These are phyloP conservation scores for Gadus chalcogrammus DNA, from an alignment of 2,113 vertebrate species.

Conservation along the genomic window DNA sequence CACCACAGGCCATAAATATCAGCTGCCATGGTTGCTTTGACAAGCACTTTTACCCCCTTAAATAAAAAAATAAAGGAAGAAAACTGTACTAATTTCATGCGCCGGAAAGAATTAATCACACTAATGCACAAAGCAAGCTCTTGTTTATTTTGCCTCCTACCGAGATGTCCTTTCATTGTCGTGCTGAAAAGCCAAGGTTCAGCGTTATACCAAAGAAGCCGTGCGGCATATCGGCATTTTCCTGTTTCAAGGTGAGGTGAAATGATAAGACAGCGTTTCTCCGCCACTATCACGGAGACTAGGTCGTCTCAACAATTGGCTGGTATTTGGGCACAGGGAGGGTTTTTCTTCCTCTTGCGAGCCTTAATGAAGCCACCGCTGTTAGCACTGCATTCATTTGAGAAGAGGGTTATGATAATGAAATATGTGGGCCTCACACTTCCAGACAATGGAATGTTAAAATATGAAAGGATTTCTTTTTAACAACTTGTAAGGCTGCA, in stretches of 20 bases:
- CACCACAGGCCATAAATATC: not conserved
- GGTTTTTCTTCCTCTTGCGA: not conserved
- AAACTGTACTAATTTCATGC: constrained; percentile 25
- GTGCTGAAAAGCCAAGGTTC: no score
- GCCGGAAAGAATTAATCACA: constrained; percentile 17
- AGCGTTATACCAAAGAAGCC: constrained; percentile 2
- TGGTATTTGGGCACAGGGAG: not conserved
- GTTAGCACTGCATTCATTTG: no score
- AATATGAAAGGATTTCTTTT: no score
- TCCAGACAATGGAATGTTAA: no score
- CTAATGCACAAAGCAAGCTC: constrained; percentile 5
- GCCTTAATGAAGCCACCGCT: no score
- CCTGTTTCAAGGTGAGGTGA: constrained; percentile 13
- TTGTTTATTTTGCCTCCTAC: constrained; percentile 3
- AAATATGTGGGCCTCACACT: no score
- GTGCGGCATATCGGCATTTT: not conserved
- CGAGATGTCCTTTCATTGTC: no score
- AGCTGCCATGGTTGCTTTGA: constrained; percentile 28
- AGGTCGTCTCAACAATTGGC: not conserved
- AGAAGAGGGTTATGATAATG: no score
- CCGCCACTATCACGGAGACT: no score
- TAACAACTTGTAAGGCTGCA: no score
- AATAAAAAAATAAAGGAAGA: not conserved
- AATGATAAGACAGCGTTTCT: no score
- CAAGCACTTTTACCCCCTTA: constrained; percentile 18